Evolutionary conservation across 2,888 invertebrate genomes (phyloP).

Genomic region (Epinotia brunnichana): DNA sequence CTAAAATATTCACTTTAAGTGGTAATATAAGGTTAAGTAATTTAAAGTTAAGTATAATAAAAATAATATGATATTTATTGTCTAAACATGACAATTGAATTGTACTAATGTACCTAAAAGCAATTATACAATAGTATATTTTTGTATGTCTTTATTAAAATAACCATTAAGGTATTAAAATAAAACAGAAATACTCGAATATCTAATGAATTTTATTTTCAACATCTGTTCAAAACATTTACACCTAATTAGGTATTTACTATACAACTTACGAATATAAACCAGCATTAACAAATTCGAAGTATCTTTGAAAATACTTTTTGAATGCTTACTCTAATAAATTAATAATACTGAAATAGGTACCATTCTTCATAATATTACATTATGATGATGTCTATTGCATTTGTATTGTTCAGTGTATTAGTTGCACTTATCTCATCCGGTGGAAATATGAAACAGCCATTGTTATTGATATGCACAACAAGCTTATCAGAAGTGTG

Average conservation of each 20-base stretch:
- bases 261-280: slow-evolving; percentile 33
- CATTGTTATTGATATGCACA: neutral
- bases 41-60: slow-evolving; percentile 3
- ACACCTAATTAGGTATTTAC: too few species aligned
- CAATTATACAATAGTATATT: slow-evolving; percentile 22
- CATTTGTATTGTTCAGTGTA: slow-evolving; percentile 6
- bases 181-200: slow-evolving; percentile 41
- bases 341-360: slow-evolving; percentile 42
- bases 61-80: neutral
- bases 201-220: slow-evolving; percentile 41
- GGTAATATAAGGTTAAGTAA: slow-evolving; percentile 3
- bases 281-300: slow-evolving; percentile 71
- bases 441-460: slow-evolving; percentile 9
- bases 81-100: slow-evolving; percentile 37
- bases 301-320: slow-evolving; percentile 77
- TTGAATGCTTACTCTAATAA: slow-evolving; percentile 64
- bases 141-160: slow-evolving; percentile 21
- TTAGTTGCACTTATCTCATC: slow-evolving; percentile 1
- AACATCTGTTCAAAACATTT: slow-evolving; percentile 36
- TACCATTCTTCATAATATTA: slow-evolving; percentile 38
- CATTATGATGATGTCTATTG: slow-evolving; percentile 42
- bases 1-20: slow-evolving; percentile 17
- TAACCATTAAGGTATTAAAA: slow-evolving; percentile 25
- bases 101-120: slow-evolving; percentile 24
- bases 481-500: neutral